These are phyloP conservation scores for Parauchenoglanis punctatus DNA, from an alignment of 2,797 vertebrate genomes.

Conservation along the genomic window DNA sequence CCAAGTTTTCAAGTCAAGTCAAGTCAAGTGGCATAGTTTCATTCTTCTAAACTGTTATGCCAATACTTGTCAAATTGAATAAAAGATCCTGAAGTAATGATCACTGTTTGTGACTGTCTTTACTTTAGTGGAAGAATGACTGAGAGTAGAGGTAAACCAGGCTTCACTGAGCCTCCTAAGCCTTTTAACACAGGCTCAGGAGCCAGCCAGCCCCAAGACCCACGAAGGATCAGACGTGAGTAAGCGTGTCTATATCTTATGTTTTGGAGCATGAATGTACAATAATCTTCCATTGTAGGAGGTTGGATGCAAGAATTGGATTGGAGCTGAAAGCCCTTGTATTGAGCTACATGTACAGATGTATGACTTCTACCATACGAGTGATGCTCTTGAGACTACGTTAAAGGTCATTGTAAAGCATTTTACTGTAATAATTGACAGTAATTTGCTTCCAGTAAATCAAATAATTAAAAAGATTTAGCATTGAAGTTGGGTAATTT, in stretches of 20 bases:
- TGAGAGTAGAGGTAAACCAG: constrained; percentile 65
- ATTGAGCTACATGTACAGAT: background rate
- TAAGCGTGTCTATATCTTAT: background rate
- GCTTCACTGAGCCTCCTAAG: constrained; percentile 58
- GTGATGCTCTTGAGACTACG: background rate
- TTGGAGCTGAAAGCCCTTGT: background rate
- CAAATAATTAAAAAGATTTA: background rate
- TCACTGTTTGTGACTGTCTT: background rate
- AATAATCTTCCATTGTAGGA: background rate
- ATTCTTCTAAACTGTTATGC: background rate
- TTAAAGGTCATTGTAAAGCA: background rate
- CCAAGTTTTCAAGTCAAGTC: too few relatives aligned
- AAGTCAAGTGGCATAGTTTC: too few relatives aligned
- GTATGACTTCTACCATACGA: background rate
- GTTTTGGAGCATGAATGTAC: background rate
- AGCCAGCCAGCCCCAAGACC: constrained; percentile 66
- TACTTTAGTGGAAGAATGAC: constrained; percentile 61
- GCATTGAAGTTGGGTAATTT: background rate
- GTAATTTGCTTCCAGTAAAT: background rate
- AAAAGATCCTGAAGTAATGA: background rate
- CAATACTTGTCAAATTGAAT: background rate
- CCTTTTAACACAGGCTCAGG: constrained; percentile 57
- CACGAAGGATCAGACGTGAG: constrained; percentile 81
- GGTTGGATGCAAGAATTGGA: background rate
- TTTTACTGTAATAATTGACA: background rate